Conservation (phyloP, 1,140 invertebrate genomes). For the Drosophila sucinea region DNA sequence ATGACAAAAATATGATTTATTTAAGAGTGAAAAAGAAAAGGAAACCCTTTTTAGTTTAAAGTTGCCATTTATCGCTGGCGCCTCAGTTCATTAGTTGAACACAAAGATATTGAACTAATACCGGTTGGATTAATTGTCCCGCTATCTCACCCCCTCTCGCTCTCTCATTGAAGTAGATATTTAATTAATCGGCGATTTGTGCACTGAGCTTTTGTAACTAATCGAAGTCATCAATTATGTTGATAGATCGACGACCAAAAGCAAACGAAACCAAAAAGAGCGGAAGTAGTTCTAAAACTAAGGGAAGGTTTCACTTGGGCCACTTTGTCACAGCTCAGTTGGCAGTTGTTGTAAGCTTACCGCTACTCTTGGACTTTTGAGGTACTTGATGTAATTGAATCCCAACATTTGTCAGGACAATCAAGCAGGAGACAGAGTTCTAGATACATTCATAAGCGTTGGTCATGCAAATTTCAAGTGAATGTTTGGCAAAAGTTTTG, state of each 20-base stretch:
- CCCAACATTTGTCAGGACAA: conserved; percentile 29
- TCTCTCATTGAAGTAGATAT: conserved; percentile 53
- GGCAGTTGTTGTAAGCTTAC: conserved; percentile 67
- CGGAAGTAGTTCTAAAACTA: conserved; percentile 34
- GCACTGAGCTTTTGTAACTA: conserved; percentile 79
- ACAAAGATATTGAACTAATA: conserved; percentile 53
- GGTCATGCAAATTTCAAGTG: conserved; percentile 25
- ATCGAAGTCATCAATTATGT: conserved; percentile 82
- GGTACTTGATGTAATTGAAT: conserved; percentile 75
- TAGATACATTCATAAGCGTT: conserved; percentile 18
- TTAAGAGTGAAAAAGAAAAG: conserved; percentile 16
- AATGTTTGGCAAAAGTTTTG: conserved; percentile 11
- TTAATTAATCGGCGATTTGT: conserved; percentile 80
- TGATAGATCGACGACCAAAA: conserved; percentile 69
- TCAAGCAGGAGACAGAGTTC: neutral
- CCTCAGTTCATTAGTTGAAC: conserved; percentile 66
- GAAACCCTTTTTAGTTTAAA: conserved; percentile 45
- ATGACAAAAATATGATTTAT: conserved; percentile 68
- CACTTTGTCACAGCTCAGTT: conserved; percentile 75
- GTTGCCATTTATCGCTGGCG: conserved; percentile 31
- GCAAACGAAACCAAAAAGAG: conserved; percentile 26
- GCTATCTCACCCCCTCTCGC: conserved; percentile 16
- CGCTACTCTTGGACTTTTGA: conserved; percentile 42
- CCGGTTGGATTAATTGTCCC: conserved; percentile 61
- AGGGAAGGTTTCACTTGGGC: conserved; percentile 16